Evolutionary conservation across 2,888 invertebrate genomes (phyloP).

Genomic region (Acanthosoma haemorrhoidale): DNA sequence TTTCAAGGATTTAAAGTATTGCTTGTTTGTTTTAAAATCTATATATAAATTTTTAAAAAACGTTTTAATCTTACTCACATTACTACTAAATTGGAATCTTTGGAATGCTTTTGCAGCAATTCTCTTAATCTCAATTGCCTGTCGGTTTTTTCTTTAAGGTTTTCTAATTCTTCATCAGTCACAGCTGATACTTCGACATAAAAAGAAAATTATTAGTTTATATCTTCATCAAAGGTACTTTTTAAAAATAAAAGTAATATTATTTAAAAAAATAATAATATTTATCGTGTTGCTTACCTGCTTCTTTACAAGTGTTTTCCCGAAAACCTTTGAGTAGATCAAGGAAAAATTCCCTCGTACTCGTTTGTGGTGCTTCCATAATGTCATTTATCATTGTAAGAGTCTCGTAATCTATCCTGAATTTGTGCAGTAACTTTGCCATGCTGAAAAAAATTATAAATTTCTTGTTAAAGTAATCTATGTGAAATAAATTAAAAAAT

Average conservation of each 20-base stretch:
- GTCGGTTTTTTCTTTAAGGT: conserved; percentile 79
- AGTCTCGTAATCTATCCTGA: conserved; percentile 93
- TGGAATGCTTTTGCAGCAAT: conserved; percentile 79
- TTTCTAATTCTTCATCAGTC: conserved; percentile 53
- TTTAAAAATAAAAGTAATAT: not conserved
- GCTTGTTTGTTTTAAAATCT: too few relatives aligned
- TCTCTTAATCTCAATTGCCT: conserved; percentile 87
- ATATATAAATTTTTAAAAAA: too few relatives aligned
- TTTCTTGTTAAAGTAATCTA: not conserved
- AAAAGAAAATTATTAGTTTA: not conserved
- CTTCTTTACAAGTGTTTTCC: not conserved
- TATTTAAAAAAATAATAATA: not conserved
- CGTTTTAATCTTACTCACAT: conserved; percentile 58
- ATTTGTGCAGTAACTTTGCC: conserved; percentile 92
- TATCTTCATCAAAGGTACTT: not conserved
- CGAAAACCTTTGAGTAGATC: conserved; percentile 55
- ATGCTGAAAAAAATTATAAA: conserved; percentile 57
- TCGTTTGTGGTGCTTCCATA: conserved; percentile 74
- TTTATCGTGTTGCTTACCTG: not conserved
- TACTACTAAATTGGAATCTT: conserved; percentile 79
- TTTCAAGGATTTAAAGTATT: too few relatives aligned
- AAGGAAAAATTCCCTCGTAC: conserved; percentile 73
- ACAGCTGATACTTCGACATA: conserved; percentile 33
- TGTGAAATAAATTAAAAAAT: too few relatives aligned
- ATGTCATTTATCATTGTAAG: conserved; percentile 87